Base-by-base conservation (phyloP, 1,140 invertebrate species). In the Trichogramma pretiosum region DNA sequence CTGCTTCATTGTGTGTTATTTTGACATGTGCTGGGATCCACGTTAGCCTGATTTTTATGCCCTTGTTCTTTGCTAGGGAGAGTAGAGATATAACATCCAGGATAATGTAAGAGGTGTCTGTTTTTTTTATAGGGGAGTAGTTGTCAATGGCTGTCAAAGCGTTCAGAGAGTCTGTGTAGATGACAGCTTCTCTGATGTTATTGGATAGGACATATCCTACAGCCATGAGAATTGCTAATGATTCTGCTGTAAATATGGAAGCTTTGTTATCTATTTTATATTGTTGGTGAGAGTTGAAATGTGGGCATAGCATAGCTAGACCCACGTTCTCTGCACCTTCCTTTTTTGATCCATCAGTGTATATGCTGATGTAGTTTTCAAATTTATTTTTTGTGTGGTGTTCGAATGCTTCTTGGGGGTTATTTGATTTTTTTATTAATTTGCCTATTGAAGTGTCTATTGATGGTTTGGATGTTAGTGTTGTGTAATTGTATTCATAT, bases 191-290 rank as follows among this genome's bases (percentile, higher is more conserved):
- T 5, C 5, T 5, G 24, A 28, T 28, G 11, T 28, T 28, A 7
- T 11, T 28, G 11, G 11, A 7, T 28, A 7, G 5, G 24, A 30
- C 18, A 8, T 14, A 3, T 4, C 17, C 19, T 28, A 41, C 3
- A 8, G 39, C 14, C 10, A 8, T 32, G 9, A 7, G 10, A 11
- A 41, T 41, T 2, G 24, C 39, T 9, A 11, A 3, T 3, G 26
- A 13, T 41, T 41, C 39, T 5, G 39, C 26, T 18, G 39, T 41
- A n/a, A 17, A 41, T 11, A 41, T 41, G 17, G 39, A 41, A 13
- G 39, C 23, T 3, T 11, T 28, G 4, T 14, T 17, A 11, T 14
- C 3, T 13, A 41, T 28, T 30, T 32, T 41, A 9, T n/a, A 28
- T 10, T 5, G 14, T 28, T 10, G 13, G 5, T 17, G n/a, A 16